A percentile compares a stretch with the other conserved stretches of the same genome.
Conservation (phyloP, 2,113 vertebrate species). For the Phylloscopus trochilus region DNA sequence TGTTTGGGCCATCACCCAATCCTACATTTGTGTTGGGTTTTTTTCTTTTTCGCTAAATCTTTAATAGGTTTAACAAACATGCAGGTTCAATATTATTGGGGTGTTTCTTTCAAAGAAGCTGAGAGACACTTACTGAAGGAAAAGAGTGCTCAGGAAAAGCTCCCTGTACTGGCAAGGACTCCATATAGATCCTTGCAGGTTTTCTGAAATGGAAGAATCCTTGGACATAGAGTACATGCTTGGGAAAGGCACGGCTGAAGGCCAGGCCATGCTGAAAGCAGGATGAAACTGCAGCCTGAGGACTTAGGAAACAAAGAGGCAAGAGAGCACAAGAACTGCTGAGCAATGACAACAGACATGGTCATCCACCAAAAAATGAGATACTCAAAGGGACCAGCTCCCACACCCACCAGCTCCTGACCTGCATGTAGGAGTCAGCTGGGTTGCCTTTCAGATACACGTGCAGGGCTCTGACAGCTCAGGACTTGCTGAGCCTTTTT, state of each 20-base stretch:
- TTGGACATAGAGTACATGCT: background rate
- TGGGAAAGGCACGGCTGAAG: background rate
- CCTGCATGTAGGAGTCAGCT: accelerated
- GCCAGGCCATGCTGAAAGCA: background rate
- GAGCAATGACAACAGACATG: background rate
- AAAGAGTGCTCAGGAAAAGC: background rate
- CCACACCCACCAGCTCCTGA: background rate
- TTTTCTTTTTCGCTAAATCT: background rate
- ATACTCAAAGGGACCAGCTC: background rate
- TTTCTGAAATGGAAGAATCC: background rate
- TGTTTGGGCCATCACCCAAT: background rate
- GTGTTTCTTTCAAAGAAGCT: background rate
- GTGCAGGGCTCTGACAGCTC: background rate
- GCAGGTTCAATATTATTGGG: background rate
- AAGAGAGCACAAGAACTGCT: background rate
- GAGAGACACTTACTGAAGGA: background rate
- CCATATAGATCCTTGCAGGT: background rate
- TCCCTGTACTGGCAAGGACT: background rate
- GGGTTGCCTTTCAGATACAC: background rate
- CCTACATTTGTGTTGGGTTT: background rate
- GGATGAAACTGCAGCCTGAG: background rate
- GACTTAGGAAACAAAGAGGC: background rate
- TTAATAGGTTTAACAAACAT: background rate
- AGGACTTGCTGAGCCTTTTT: background rate
- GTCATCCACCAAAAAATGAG: background rate